Percentiles rank a stretch among this genome's conserved stretches.
These are phyloP conservation scores for Bembecia ichneumoniformis DNA, from an alignment of 2,888 invertebrate genomes.

Conservation along the genomic window DNA sequence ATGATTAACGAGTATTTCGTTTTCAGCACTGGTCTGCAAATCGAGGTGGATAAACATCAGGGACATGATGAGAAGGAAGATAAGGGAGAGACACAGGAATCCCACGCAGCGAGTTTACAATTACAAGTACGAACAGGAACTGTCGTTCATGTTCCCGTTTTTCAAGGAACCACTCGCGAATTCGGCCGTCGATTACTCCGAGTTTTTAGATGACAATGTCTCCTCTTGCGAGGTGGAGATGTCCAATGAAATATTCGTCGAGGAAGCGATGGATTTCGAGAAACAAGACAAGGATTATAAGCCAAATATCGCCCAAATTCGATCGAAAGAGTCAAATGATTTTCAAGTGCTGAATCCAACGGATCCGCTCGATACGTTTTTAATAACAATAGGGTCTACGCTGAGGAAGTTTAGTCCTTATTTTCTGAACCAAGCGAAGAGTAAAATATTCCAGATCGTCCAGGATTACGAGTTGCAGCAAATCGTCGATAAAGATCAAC, in stretches of 20 bases:
- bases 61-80: conserved; percentile 53
- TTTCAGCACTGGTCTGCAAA: conserved; percentile 48
- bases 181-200: conserved; percentile 24
- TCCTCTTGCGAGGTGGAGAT: conserved; percentile 23
- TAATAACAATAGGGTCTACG: conserved; percentile 50
- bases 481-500: conserved; percentile 32
- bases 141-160: conserved; percentile 46
- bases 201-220: conserved; percentile 31
- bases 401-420: conserved; percentile 49
- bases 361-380: conserved; percentile 51
- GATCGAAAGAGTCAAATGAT: conserved; percentile 19
- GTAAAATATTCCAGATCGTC: conserved; percentile 59
- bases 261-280: conserved; percentile 25
- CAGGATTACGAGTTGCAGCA: conserved; percentile 60
- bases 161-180: conserved; percentile 29
- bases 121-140: conserved; percentile 55
- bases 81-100: conserved; percentile 37
- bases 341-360: conserved; percentile 36
- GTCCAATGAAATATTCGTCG: conserved; percentile 29
- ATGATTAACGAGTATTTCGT: neutral
- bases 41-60: conserved; percentile 56
- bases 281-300: conserved; percentile 23
- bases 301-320: conserved; percentile 18
- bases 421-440: conserved; percentile 57
- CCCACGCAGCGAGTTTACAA: conserved; percentile 34